These are phyloP conservation scores for Adela reaumurella DNA, from an alignment of 2,888 invertebrate genomes.

Conservation along the genomic window DNA sequence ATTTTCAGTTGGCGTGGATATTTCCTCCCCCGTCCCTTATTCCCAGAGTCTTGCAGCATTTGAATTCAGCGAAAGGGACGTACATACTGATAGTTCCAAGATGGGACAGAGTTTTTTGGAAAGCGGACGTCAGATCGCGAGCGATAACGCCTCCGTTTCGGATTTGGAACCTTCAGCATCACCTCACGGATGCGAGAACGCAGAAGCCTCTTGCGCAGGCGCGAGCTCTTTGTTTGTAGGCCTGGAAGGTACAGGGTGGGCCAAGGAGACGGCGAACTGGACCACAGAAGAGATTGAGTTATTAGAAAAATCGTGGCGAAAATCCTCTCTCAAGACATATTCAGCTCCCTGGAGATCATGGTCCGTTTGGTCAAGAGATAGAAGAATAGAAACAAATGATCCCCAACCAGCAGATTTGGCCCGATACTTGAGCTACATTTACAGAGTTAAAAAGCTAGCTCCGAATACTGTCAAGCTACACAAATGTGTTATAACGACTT, in stretches of 20 bases:
- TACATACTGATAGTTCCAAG: conserved; percentile 11
- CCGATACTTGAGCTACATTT: too few relatives aligned
- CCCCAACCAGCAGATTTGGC: too few relatives aligned
- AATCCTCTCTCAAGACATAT: too few relatives aligned
- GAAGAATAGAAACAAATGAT: too few relatives aligned
- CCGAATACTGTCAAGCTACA: too few relatives aligned
- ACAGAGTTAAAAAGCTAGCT: too few relatives aligned
- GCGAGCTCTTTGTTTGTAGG: neutral
- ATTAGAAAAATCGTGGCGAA: too few relatives aligned
- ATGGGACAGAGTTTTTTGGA: conserved; percentile 16
- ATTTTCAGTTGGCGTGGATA: conserved; percentile 14
- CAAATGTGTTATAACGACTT: too few relatives aligned
- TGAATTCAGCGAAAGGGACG: conserved; percentile 11
- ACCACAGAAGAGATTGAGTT: too few relatives aligned
- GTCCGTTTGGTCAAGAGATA: too few relatives aligned
- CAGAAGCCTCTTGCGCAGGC: neutral
- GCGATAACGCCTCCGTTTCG: conserved; percentile 5
- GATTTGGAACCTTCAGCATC: conserved; percentile 6
- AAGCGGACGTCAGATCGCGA: conserved; percentile 12
- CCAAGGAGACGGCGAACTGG: too few relatives aligned
- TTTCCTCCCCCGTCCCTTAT: conserved; percentile 19
- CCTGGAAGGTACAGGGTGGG: conserved; percentile 1
- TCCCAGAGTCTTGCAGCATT: conserved; percentile 12
- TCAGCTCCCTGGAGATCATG: too few relatives aligned
- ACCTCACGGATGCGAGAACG: conserved; percentile 8